Evolutionary conservation across 2,888 invertebrate species (phyloP).

Genomic region (Acleris cristana): DNA sequence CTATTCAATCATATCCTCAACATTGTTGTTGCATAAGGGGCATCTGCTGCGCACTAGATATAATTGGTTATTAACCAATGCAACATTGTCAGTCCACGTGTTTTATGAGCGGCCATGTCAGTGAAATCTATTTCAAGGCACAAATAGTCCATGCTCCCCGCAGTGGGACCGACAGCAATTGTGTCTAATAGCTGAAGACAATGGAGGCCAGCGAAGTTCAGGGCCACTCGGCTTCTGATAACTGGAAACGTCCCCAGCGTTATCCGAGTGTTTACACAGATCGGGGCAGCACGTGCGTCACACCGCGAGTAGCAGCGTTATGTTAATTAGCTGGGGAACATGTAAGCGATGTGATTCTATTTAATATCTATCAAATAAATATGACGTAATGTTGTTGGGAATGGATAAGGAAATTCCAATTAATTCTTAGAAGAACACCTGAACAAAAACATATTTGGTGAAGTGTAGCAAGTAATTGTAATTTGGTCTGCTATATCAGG

Average conservation of each 20-base stretch:
- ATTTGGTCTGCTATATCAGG: background rate
- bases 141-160: slow-evolving; percentile 40
- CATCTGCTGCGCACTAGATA: slow-evolving; percentile 26
- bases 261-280: slow-evolving; percentile 56
- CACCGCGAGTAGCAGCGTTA: slow-evolving; percentile 47
- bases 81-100: slow-evolving; percentile 47
- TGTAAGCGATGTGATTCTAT: slow-evolving; percentile 32
- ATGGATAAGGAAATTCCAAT: background rate
- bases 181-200: slow-evolving; percentile 52
- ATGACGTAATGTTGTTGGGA: slow-evolving; percentile 21
- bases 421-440: slow-evolving; percentile 5
- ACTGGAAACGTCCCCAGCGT: slow-evolving; percentile 54
- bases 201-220: slow-evolving; percentile 65
- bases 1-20: slow-evolving; percentile 22
- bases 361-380: slow-evolving; percentile 16
- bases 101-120: slow-evolving; percentile 36
- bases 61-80: slow-evolving; percentile 39
- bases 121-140: slow-evolving; percentile 51
- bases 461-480: background rate
- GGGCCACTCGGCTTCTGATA: slow-evolving; percentile 54
- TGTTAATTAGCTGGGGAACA: slow-evolving; percentile 51
- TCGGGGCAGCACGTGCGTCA: slow-evolving; percentile 56
- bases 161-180: slow-evolving; percentile 51
- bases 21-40: slow-evolving; percentile 35
- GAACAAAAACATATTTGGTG: background rate